phyloP scores from a whole-genome alignment of 1,140 invertebrate species.

The Leptonema lineaticorne region DNA sequence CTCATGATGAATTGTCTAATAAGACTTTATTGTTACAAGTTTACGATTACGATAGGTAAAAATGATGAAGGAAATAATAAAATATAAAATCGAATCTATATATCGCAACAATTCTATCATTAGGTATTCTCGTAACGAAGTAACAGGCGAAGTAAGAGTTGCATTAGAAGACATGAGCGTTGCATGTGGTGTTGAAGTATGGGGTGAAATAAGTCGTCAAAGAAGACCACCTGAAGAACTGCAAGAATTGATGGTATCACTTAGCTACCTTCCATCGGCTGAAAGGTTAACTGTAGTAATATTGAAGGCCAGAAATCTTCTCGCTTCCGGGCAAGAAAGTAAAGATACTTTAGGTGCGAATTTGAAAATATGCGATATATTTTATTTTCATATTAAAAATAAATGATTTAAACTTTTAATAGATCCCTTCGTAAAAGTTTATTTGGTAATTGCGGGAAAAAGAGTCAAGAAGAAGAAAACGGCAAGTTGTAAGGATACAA shows the following conservation, averaged over 20 bases:
- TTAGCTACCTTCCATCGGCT: constrained; percentile 84
- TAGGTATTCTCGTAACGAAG: constrained; percentile 75
- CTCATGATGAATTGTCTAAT: constrained; percentile 73
- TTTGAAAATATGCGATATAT: not conserved
- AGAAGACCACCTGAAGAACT: constrained; percentile 76
- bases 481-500: constrained; percentile 79
- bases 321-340: constrained; percentile 60
- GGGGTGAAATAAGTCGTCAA: constrained; percentile 75
- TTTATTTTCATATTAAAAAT: not conserved
- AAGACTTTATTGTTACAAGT: constrained; percentile 75
- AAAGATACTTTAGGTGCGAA: constrained; percentile 61
- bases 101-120: not conserved
- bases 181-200: constrained; percentile 72
- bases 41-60: constrained; percentile 61
- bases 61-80: not conserved
- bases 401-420: constrained; percentile 45
- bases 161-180: constrained; percentile 70
- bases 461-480: constrained; percentile 90
- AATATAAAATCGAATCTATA: not conserved
- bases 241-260: constrained; percentile 77
- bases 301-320: constrained; percentile 80
- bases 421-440: constrained; percentile 92
- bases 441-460: constrained; percentile 81
- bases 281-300: constrained; percentile 81
- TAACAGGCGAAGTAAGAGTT: constrained; percentile 74